Conservation (phyloP, 1,140 invertebrate species). For the Andricus grossulariae region DNA sequence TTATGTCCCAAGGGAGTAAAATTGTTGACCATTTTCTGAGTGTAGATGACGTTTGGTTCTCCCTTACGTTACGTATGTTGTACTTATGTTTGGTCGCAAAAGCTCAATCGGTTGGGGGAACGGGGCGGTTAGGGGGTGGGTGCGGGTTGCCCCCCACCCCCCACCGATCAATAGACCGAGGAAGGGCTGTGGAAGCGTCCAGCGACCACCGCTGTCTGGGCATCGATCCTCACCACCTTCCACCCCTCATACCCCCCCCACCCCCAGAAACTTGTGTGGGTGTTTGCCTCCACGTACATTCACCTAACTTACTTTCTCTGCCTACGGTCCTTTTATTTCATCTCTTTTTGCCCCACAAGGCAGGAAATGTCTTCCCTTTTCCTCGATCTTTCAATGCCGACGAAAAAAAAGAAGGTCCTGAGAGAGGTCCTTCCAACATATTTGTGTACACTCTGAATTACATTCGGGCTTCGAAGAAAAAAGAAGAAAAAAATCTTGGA, state of each 20-base stretch:
- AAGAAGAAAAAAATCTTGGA: too few relatives aligned
- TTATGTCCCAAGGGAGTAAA: not conserved
- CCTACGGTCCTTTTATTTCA: slow-evolving; percentile 3
- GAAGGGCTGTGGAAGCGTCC: slow-evolving; percentile 58
- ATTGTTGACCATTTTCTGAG: not conserved
- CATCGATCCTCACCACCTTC: slow-evolving; percentile 58
- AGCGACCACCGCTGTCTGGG: slow-evolving; percentile 60
- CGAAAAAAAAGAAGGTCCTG: not conserved
- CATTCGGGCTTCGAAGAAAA: too few relatives aligned
- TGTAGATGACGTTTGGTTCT: slow-evolving; percentile 17
- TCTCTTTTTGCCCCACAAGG: not conserved
- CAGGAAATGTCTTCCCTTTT: slow-evolving; percentile 6
- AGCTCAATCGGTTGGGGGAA: slow-evolving; percentile 9
- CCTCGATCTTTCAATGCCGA: slow-evolving; percentile 25
- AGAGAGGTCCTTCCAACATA: too few relatives aligned
- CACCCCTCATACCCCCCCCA: slow-evolving; percentile 6
- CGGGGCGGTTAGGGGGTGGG: not conserved
- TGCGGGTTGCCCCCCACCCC: not conserved
- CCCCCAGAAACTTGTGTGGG: not conserved
- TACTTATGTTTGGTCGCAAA: slow-evolving; percentile 40
- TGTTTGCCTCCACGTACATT: slow-evolving; percentile 18
- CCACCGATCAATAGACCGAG: slow-evolving; percentile 66
- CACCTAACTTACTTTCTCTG: slow-evolving; percentile 25
- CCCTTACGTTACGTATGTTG: slow-evolving; percentile 6
- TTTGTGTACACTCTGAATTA: too few relatives aligned